These are phyloP conservation scores for Drosophila neoperkinsi DNA, from an alignment of 2,888 invertebrate genomes.

Conservation along the genomic window DNA sequence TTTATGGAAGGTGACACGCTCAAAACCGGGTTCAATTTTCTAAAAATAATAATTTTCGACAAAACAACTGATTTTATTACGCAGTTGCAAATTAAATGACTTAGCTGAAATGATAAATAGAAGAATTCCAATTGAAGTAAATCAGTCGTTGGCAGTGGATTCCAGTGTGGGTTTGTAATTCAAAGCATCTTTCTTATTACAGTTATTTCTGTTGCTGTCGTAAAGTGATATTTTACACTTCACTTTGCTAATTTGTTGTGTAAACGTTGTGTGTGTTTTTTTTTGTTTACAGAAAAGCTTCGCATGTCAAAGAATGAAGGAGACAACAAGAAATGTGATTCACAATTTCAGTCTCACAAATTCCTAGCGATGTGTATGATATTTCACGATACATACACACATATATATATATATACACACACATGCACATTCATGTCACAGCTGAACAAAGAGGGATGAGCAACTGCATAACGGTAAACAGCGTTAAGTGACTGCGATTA, in stretches of 20 bases:
- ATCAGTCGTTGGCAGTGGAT: constrained; percentile 24
- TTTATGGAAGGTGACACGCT: not conserved
- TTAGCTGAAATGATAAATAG: constrained; percentile 32
- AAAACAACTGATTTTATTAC: not conserved
- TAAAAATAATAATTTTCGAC: not conserved
- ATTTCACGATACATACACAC: constrained; percentile 9
- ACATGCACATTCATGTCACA: not conserved
- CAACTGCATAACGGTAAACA: constrained; percentile 33
- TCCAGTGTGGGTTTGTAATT: constrained; percentile 31
- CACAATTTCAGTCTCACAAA: constrained; percentile 57
- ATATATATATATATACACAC: not conserved
- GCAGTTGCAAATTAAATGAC: not conserved
- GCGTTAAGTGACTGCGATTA: constrained; percentile 32
- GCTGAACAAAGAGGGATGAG: constrained; percentile 35
- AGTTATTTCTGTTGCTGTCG: constrained; percentile 27
- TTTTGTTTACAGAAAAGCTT: constrained; percentile 64
- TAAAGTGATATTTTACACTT: constrained; percentile 59
- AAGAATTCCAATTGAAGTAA: constrained; percentile 25
- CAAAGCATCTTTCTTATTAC: constrained; percentile 16
- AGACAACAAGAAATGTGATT: constrained; percentile 52
- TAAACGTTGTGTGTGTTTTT: constrained; percentile 48
- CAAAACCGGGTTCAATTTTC: not conserved
- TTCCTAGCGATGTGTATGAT: constrained; percentile 27
- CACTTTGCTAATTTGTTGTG: constrained; percentile 59
- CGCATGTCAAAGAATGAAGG: constrained; percentile 18